Percentiles rank a stretch among this genome's conserved stretches.
These are phyloP conservation scores for Oceanites oceanicus DNA, from an alignment of 2,113 vertebrate species.

Conservation along the genomic window DNA sequence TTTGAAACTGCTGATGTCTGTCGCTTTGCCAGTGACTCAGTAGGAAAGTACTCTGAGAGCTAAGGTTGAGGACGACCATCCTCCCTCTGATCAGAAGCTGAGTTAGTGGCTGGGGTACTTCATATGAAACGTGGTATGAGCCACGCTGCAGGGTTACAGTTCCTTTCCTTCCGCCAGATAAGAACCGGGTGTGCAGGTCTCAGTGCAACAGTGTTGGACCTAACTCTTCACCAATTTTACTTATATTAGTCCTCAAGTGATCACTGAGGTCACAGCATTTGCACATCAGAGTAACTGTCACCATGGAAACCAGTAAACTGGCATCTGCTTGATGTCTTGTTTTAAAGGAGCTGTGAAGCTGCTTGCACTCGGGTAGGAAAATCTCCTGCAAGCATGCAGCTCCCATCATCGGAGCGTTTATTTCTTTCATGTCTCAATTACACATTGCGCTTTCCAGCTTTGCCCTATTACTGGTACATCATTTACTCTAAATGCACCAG, in stretches of 20 bases:
- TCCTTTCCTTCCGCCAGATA: background rate
- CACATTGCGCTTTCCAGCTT: background rate
- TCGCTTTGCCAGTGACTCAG: background rate
- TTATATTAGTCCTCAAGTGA: background rate
- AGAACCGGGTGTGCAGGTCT: background rate
- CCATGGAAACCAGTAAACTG: slow-evolving; percentile 38
- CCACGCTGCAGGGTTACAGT: background rate
- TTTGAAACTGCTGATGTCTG: background rate
- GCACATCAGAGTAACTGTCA: slow-evolving; percentile 4
- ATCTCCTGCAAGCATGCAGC: background rate
- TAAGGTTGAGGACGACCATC: background rate
- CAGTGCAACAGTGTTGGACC: background rate
- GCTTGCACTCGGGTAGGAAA: background rate
- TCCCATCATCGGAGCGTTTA: background rate
- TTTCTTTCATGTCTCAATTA: background rate
- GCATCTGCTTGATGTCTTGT: slow-evolving; percentile 1
- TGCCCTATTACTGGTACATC: background rate
- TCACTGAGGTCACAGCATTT: slow-evolving; percentile 37
- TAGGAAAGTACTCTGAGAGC: background rate
- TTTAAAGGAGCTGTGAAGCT: background rate
- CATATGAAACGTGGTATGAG: background rate
- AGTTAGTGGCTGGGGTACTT: background rate
- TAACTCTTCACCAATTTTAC: background rate
- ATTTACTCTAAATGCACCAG: background rate
- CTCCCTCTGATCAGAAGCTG: background rate